These are phyloP conservation scores for Epizoanthus fatuus DNA, from an alignment of 92 coral and sea anemone species.

Conservation along the genomic window DNA sequence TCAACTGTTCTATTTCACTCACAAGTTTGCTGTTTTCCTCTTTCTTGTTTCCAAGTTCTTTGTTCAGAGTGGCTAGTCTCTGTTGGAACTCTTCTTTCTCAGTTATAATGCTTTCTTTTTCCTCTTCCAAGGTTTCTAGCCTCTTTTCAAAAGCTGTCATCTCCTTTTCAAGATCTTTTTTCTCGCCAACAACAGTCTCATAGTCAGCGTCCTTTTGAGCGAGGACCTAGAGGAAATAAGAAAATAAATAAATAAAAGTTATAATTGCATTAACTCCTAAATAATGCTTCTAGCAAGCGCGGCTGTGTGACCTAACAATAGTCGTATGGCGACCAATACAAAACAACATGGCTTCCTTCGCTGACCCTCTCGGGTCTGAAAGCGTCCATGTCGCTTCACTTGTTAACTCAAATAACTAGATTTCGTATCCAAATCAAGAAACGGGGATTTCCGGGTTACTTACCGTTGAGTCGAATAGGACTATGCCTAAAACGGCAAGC, in stretches of 20 bases:
- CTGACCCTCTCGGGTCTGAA: constrained; percentile 1
- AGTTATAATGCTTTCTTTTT: neutral
- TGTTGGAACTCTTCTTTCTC: constrained; percentile 22
- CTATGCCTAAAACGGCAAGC: constrained; percentile 94
- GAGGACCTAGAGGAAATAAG: too few relatives aligned
- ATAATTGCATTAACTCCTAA: neutral
- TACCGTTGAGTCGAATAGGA: constrained; percentile 94
- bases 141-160: constrained; percentile 59
- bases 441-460: constrained; percentile 55
- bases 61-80: constrained; percentile 2
- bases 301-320: neutral
- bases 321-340: neutral
- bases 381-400: constrained; percentile 6
- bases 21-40: constrained; percentile 24
- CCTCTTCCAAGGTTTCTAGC: constrained; percentile 54
- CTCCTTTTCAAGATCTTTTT: constrained; percentile 57
- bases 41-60: constrained; percentile 36
- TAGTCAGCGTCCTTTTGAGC: neutral
- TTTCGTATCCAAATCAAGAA: constrained; percentile 27
- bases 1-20: constrained; percentile 33
- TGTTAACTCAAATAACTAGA: neutral
- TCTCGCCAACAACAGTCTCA: constrained; percentile 30
- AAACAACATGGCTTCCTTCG: constrained; percentile 34
- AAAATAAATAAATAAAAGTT: neutral
- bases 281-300: neutral